phyloP scores from a whole-genome alignment of 1,140 invertebrate species.

The Aethina tumida region DNA sequence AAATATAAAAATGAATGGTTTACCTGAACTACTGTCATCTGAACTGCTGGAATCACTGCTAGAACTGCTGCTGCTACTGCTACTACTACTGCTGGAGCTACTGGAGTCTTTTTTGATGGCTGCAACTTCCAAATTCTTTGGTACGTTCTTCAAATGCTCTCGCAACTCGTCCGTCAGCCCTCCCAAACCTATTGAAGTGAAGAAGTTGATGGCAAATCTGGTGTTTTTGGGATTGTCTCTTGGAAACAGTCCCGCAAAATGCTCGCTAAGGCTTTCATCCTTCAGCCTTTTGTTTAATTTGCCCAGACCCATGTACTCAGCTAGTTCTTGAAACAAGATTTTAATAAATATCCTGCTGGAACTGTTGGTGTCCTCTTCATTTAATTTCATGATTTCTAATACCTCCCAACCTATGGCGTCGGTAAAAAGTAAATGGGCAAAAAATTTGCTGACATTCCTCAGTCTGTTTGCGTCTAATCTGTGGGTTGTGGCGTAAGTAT shows the following conservation, averaged over 20 bases:
- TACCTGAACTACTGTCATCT: slow-evolving; percentile 18
- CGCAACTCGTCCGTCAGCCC: slow-evolving; percentile 89
- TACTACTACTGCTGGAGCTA: slow-evolving; percentile 21
- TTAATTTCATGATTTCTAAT: slow-evolving; percentile 78
- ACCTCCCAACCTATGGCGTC: slow-evolving; percentile 95
- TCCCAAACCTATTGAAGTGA: slow-evolving; percentile 95
- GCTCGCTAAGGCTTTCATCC: slow-evolving; percentile 78
- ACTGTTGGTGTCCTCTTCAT: slow-evolving; percentile 95
- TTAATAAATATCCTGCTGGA: slow-evolving; percentile 97
- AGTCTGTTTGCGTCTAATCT: slow-evolving; percentile 93
- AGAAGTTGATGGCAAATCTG: slow-evolving; percentile 98
- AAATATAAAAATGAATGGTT: slow-evolving; percentile 2
- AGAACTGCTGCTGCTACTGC: slow-evolving; percentile 12
- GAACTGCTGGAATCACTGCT: slow-evolving; percentile 12
- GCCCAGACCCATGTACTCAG: slow-evolving; percentile 89
- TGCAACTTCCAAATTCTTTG: slow-evolving; percentile 45
- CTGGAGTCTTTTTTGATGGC: slow-evolving; percentile 26
- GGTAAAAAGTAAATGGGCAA: slow-evolving; percentile 91
- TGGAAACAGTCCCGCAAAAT: slow-evolving; percentile 90
- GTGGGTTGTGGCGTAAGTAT: slow-evolving; percentile 90
- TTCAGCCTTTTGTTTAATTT: slow-evolving; percentile 86
- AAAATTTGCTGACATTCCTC: slow-evolving; percentile 97
- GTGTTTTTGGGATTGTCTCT: slow-evolving; percentile 94
- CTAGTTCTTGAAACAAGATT: slow-evolving; percentile 92
- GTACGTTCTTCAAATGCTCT: slow-evolving; percentile 78